Evolutionary conservation across 1,140 invertebrate species (phyloP), one percentile per base, ranked within the genome.

Genomic region (Galendromus occidentalis): DNA sequence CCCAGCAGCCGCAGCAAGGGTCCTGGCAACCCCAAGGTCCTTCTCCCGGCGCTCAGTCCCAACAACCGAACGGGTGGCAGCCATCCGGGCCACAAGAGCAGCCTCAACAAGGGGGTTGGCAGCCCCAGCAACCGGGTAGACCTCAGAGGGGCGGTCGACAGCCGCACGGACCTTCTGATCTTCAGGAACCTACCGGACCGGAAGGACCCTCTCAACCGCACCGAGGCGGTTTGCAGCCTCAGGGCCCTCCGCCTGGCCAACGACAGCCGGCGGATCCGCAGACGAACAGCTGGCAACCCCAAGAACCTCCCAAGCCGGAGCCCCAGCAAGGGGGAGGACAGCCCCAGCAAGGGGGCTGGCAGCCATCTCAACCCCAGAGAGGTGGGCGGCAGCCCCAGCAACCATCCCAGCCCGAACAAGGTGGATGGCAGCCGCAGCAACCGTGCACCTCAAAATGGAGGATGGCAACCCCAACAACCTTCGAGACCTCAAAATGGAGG

Each of bases 271-370:
- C 5, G 20, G 45, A 25, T 4, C 45, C 45, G 7, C 4, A 14
- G 5, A 4, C 7, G 45, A n/a, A n/a, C 14, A 44, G n/a, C 14
- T 44, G 42, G 42, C 42, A 14, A 28, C 51, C 51, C 25, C 51
- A 59, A 9, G 51, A 22, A 20, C 51, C 51, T 6, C 4, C 5
- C 28, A 25, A 25, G 14, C 17, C 17, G 25, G 51, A 22, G 1
- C 51, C 51, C 12, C 51, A 59, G 51, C 51, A 59, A 59, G 51
- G 51, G 1, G 51, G 51, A 59, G n/a, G 51, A 22, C 51, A 59
- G 1, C 51, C 51, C 14, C 51, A 59, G 22, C 18, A 25, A 6
- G 45, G 45, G 14, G 18, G 18, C 28, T 25, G 28, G 28, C 14
- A 33, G 33, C 51, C 1, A 1, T 17, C 17, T 59, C 25, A 33